Evolutionary conservation across 2,113 vertebrate genomes (phyloP).

Genomic region (Myotis yumanensis): DNA sequence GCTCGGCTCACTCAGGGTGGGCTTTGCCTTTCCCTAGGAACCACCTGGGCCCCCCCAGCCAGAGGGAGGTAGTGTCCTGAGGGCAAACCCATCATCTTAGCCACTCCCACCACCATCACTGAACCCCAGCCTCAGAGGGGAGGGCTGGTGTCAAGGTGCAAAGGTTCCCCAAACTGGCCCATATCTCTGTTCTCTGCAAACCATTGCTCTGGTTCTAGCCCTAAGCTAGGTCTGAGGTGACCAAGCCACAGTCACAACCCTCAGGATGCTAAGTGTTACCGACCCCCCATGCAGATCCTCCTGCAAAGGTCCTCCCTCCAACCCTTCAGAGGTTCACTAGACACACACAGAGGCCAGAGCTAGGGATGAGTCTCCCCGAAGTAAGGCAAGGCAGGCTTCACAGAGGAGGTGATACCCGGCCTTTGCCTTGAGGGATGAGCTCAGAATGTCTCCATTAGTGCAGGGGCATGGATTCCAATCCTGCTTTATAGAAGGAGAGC

Average conservation of each 20-base stretch:
- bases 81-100: not conserved
- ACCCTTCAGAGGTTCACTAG: not conserved
- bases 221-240: not conserved
- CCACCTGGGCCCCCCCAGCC: not conserved
- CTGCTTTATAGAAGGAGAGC: slow-evolving; percentile 11
- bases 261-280: not conserved
- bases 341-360: not conserved
- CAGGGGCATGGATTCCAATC: not conserved
- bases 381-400: slow-evolving; percentile 1
- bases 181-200: slow-evolving; percentile 18
- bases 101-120: not conserved
- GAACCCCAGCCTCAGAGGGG: not conserved
- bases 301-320: not conserved
- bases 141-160: not conserved
- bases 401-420: not conserved
- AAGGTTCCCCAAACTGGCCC: not conserved
- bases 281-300: not conserved
- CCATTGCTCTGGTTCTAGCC: not conserved
- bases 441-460: slow-evolving; percentile 21
- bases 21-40: not conserved
- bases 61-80: not conserved
- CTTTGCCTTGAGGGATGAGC: not conserved
- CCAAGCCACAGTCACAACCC: not conserved
- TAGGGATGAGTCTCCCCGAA: not conserved
- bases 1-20: not conserved